A percentile compares a stretch with the other conserved stretches of the same genome.
These are phyloP conservation scores for Amblyjoppa proteus DNA, from an alignment of 2,888 invertebrate species.

Conservation along the genomic window DNA sequence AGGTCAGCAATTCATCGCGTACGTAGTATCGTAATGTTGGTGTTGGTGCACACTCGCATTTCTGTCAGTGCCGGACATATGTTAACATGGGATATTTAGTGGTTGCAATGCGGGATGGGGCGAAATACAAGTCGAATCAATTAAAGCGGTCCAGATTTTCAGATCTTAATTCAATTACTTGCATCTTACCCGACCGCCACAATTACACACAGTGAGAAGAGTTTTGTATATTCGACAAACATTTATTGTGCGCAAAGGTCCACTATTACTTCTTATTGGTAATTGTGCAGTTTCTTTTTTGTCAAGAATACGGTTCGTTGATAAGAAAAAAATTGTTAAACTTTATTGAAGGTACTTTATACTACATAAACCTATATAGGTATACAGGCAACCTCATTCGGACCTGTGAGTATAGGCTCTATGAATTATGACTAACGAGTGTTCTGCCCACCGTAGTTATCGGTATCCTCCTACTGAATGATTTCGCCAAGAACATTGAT, in stretches of 20 bases:
- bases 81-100: neutral
- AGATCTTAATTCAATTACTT: neutral
- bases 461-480: slow-evolving; percentile 26
- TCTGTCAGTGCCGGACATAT: neutral
- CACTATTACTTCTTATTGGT: neutral
- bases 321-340: neutral
- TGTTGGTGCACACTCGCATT: neutral
- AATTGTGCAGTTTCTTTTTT: neutral
- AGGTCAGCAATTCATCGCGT: slow-evolving; percentile 63
- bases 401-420: neutral
- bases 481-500: slow-evolving; percentile 9
- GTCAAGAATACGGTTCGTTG: neutral
- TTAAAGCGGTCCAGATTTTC: neutral
- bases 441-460: slow-evolving; percentile 16
- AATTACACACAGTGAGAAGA: neutral
- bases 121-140: neutral
- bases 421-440: slow-evolving; percentile 8
- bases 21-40: neutral
- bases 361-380: too few relatives aligned
- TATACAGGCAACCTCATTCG: neutral
- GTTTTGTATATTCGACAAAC: neutral
- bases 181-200: neutral
- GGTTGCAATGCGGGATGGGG: neutral
- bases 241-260: neutral
- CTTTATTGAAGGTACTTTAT: neutral